A percentile compares a stretch with the other conserved stretches of the same genome.
Conservation (phyloP, 2,113 vertebrate genomes). For the Indri indri region DNA sequence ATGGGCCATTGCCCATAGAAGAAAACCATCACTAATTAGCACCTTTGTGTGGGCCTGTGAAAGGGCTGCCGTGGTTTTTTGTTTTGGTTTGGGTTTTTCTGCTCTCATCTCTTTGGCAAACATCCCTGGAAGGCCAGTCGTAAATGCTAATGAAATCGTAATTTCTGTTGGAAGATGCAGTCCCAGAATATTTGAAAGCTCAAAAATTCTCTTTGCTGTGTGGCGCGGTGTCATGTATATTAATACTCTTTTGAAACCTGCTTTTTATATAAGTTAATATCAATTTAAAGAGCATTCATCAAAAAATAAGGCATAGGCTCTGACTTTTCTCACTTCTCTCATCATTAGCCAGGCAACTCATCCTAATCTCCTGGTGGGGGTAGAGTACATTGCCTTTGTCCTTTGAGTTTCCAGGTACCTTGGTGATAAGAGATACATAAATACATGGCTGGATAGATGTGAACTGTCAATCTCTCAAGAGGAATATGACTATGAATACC, state of each 20-base stretch:
- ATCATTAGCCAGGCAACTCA: neutral
- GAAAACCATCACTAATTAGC: conserved; percentile 57
- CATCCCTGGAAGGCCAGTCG: conserved; percentile 40
- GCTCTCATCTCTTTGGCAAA: conserved; percentile 63
- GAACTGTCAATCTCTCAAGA: neutral
- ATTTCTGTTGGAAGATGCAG: conserved; percentile 56
- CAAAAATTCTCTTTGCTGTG: conserved; percentile 3
- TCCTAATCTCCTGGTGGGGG: neutral
- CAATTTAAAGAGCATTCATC: conserved; percentile 22
- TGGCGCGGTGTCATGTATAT: neutral
- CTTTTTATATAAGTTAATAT: neutral
- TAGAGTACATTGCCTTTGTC: neutral
- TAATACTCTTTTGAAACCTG: conserved; percentile 40
- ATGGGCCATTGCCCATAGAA: neutral
- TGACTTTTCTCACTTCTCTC: neutral
- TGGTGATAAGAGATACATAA: conserved; percentile 38
- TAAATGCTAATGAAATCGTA: conserved; percentile 69
- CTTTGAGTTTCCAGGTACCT: neutral
- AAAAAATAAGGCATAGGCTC: neutral
- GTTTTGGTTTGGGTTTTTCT: neutral
- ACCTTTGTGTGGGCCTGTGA: conserved; percentile 46
- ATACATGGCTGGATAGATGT: neutral
- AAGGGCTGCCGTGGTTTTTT: conserved; percentile 17
- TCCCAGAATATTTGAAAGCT: conserved; percentile 56
- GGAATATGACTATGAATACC: neutral